phyloP scores from a whole-genome alignment of 2,888 invertebrate genomes.

The Neria commutata region DNA sequence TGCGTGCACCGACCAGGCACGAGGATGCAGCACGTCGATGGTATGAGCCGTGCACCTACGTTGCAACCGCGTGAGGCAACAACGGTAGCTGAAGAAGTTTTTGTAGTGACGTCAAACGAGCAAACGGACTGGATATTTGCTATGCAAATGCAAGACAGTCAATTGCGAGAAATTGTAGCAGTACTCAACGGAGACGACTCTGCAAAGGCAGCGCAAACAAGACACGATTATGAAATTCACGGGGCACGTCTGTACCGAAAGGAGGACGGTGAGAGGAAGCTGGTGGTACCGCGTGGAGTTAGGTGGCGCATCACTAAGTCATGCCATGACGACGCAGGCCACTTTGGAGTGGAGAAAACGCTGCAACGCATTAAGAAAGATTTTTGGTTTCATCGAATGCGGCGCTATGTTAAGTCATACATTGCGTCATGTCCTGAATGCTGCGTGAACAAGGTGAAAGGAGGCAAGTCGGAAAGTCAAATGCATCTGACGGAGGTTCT shows the following conservation, averaged over 20 bases:
- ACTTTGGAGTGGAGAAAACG: conserved; percentile 32
- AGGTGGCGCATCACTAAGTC: conserved; percentile 22
- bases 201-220: neutral
- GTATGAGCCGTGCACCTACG: conserved; percentile 38
- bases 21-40: conserved; percentile 48
- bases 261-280: conserved; percentile 9
- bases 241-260: conserved; percentile 21
- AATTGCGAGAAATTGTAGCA: neutral
- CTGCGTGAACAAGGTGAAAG: conserved; percentile 25
- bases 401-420: conserved; percentile 31
- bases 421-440: conserved; percentile 30
- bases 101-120: conserved; percentile 4
- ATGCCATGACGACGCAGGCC: conserved; percentile 34
- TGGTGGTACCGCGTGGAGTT: neutral
- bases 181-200: neutral
- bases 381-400: conserved; percentile 34
- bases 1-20: conserved; percentile 31
- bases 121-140: conserved; percentile 10
- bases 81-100: conserved; percentile 17
- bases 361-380: conserved; percentile 24
- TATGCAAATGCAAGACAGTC: conserved; percentile 13
- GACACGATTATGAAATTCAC: neutral
- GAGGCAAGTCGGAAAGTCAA: conserved; percentile 25
- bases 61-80: neutral
- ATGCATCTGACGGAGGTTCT: conserved; percentile 18